Evolutionary conservation across 2,113 vertebrate species (phyloP).

Genomic region (Eolophus roseicapilla): DNA sequence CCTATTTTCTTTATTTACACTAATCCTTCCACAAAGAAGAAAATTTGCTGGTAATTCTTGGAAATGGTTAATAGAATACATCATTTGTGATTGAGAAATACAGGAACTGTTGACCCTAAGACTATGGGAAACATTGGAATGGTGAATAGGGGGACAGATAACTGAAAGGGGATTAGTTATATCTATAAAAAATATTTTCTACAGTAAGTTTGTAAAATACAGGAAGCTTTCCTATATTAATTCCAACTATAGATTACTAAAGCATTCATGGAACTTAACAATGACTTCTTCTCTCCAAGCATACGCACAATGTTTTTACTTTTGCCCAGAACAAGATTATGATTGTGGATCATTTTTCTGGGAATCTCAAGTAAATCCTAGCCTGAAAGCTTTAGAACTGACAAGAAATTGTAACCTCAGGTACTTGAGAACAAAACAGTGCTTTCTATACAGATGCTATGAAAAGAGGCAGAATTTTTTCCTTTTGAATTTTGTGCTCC

Average conservation of each 20-base stretch:
- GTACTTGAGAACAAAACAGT: neutral
- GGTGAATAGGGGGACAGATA: neutral
- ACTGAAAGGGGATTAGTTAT: neutral
- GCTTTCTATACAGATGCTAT: neutral
- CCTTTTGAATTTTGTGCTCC: neutral
- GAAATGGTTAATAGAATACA: neutral
- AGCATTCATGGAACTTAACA: neutral
- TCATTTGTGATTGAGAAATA: neutral
- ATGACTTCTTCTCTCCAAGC: neutral
- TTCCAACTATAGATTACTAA: neutral
- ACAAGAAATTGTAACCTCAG: neutral
- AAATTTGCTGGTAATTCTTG: neutral
- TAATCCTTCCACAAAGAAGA: neutral
- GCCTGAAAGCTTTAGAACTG: neutral
- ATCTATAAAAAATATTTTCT: neutral
- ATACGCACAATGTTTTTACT: neutral
- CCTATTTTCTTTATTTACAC: neutral
- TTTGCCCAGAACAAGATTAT: neutral
- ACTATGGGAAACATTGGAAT: neutral
- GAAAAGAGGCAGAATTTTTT: neutral
- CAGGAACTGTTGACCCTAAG: neutral
- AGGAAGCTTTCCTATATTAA: neutral
- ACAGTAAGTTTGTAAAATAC: neutral
- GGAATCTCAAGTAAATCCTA: neutral
- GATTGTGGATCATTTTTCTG: neutral